Evolutionary conservation across 2,888 invertebrate species (phyloP).

Genomic region (Lobophora halterata): DNA sequence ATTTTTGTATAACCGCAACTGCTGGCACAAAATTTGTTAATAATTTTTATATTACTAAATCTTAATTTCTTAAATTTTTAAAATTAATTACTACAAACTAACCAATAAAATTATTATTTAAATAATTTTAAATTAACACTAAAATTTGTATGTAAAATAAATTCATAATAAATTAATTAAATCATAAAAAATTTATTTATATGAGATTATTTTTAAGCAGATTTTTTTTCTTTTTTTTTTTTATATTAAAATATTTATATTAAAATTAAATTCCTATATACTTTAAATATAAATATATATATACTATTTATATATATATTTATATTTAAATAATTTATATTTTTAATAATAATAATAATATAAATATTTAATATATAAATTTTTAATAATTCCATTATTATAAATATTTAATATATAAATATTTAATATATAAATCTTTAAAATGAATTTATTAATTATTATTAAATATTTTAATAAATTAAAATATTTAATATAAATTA

Average conservation of each 20-base stretch:
- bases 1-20: conserved; percentile 85
- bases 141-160: conserved; percentile 81
- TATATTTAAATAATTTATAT: conserved; percentile 10
- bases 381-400: no score
- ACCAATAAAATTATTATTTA: conserved; percentile 65
- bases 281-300: no score
- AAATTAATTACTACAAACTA: conserved; percentile 73
- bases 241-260: conserved; percentile 28
- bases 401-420: no score
- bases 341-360: conserved; percentile 7
- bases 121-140: conserved; percentile 59
- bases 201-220: conserved; percentile 42
- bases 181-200: conserved; percentile 74
- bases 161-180: conserved; percentile 68
- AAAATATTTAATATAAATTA: conserved; percentile 22
- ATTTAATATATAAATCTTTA: no score
- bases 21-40: conserved; percentile 85
- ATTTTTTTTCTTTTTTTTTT: conserved; percentile 63
- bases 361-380: conserved; percentile 19
- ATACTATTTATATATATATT: no score
- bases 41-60: conserved; percentile 81
- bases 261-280: conserved; percentile 11
- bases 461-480: conserved; percentile 10
- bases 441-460: no score
- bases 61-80: conserved; percentile 82